Evolutionary conservation across 1,140 invertebrate genomes (phyloP).

Genomic region (Reticulitermes speratus): DNA sequence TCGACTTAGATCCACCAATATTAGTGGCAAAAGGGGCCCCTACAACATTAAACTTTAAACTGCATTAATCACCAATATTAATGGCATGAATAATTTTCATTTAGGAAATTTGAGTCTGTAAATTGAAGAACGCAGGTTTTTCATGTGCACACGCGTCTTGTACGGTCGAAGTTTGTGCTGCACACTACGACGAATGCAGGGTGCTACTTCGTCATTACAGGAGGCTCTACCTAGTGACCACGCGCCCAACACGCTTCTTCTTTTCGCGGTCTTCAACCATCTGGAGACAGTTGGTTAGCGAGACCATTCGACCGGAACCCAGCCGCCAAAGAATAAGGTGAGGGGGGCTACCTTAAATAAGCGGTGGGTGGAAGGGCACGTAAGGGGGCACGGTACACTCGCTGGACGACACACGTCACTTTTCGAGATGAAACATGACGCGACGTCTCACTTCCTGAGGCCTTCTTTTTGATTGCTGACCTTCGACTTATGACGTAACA

Average conservation of each 20-base stretch:
- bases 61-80: too few relatives aligned
- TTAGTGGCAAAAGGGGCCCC: too few relatives aligned
- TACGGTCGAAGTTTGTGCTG: too few relatives aligned
- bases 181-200: neutral
- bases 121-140: too few relatives aligned
- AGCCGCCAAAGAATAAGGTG: neutral
- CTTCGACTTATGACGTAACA: neutral
- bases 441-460: neutral
- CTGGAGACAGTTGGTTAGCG: conserved; percentile 32
- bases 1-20: too few relatives aligned
- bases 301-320: conserved; percentile 28
- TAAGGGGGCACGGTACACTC: neutral
- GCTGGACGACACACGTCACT: conserved; percentile 15
- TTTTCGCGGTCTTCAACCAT: conserved; percentile 20
- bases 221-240: neutral
- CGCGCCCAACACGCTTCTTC: conserved; percentile 28
- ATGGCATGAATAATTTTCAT: too few relatives aligned
- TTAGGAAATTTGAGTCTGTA: too few relatives aligned
- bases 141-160: too few relatives aligned
- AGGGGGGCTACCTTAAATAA: conserved; percentile 21
- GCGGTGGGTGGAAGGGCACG: neutral
- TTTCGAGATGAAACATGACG: neutral
- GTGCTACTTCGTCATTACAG: neutral
- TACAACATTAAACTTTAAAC: too few relatives aligned
- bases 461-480: neutral